phyloP scores from a whole-genome alignment of 2,888 invertebrate species.

The Agriopis marginaria region DNA sequence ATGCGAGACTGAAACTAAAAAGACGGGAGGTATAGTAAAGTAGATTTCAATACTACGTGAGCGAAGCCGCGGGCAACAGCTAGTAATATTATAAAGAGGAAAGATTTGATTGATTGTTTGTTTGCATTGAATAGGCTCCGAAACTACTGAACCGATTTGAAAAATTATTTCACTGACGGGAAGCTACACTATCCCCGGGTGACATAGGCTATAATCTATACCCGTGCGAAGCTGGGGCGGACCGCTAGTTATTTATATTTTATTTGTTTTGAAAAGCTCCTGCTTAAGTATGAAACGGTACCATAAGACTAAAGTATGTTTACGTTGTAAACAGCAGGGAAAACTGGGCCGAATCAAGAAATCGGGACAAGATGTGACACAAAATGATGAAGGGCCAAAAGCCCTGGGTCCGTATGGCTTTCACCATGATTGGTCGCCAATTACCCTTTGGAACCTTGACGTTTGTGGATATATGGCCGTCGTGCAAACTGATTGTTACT shows the following conservation, averaged over 20 bases:
- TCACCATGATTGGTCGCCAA: conserved; percentile 72
- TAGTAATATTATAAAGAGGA: no score
- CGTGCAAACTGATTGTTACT: conserved; percentile 45
- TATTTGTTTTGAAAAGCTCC: neutral
- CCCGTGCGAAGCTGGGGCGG: no score
- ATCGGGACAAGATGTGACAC: conserved; percentile 56
- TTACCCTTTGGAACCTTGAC: conserved; percentile 61
- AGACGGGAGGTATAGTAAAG: no score
- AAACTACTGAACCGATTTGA: no score
- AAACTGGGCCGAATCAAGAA: conserved; percentile 42
- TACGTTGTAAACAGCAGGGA: conserved; percentile 8
- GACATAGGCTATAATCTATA: no score
- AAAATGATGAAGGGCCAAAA: conserved; percentile 48
- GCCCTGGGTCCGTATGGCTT: conserved; percentile 62
- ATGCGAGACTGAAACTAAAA: no score
- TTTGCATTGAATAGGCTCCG: no score
- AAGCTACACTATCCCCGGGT: no score
- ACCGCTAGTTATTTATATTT: neutral
- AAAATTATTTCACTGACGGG: no score
- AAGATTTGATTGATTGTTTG: no score
- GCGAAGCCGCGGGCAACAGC: no score
- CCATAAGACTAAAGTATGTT: neutral
- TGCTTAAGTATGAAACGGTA: neutral
- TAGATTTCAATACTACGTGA: no score
- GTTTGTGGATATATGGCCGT: conserved; percentile 53